A percentile compares a stretch with the other conserved stretches of the same genome.
phyloP scores from a whole-genome alignment of 2,888 invertebrate species.

The Dasysyrphus albostriatus region DNA sequence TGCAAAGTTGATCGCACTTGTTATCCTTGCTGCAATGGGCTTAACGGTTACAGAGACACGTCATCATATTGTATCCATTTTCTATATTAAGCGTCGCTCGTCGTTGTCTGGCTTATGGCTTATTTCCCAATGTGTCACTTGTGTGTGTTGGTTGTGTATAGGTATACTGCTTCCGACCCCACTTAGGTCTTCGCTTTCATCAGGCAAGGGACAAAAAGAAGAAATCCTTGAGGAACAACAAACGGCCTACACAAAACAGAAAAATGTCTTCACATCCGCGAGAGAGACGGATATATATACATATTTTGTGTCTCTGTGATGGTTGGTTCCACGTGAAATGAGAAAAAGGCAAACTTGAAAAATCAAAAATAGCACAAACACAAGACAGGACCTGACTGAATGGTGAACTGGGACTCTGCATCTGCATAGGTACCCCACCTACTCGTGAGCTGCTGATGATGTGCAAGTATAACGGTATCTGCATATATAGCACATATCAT shows the following conservation, averaged over 20 bases:
- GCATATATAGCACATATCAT: background rate
- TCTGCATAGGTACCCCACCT: background rate
- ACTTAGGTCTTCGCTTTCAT: slow-evolving; percentile 2
- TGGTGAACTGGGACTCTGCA: background rate
- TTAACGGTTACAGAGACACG: slow-evolving; percentile 46
- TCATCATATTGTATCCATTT: slow-evolving; percentile 32
- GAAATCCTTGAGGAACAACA: slow-evolving; percentile 21
- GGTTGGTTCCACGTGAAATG: background rate
- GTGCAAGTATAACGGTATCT: background rate
- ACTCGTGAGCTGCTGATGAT: background rate
- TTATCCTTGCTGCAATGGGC: slow-evolving; percentile 44
- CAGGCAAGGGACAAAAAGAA: background rate
- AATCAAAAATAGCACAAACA: slow-evolving; percentile 31
- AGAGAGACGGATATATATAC: background rate
- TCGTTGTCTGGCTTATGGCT: slow-evolving; percentile 21
- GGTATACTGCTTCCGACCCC: background rate
- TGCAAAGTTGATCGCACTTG: slow-evolving; percentile 65
- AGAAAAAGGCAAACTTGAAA: slow-evolving; percentile 17
- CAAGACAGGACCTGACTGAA: background rate
- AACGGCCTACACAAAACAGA: slow-evolving; percentile 7
- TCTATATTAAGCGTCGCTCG: background rate
- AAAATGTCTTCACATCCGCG: slow-evolving; percentile 12
- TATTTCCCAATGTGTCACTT: slow-evolving; percentile 15
- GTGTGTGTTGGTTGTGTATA: background rate
- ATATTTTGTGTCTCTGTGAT: background rate